Evolutionary conservation across 2,888 invertebrate genomes (phyloP), one percentile per base, ranked within the genome.

Genomic region (Dryomyza anilis): DNA sequence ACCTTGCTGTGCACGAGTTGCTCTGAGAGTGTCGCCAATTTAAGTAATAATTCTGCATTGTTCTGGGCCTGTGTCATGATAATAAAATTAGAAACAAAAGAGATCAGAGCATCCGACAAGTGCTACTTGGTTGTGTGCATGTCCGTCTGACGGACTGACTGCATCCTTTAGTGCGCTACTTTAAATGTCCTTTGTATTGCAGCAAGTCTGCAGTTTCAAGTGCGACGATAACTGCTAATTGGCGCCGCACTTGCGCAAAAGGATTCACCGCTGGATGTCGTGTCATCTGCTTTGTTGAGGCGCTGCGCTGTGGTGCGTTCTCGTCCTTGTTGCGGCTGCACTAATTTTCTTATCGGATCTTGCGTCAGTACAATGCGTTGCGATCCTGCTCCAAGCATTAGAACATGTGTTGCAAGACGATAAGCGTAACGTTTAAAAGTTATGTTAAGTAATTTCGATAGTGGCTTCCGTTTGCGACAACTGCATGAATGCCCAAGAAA

Each of bases 21-120:
- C n/a, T n/a, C n/a, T n/a, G n/a, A n/a, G n/a, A 71, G 68, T 69
- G 67, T 64, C 67, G 68, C 69, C 72, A 72, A 73, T 73, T 74
- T 58, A 64, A 36, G 68, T 68, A 63, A 67, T 72, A 70, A 73
- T 71, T 72, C 72, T 45, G 52, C 52, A 55, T 50, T 50, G 50
- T 50, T 25, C 50, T 50, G 14, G 50, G 25, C 50, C 25, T 50
- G 50, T 27, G 50, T 50, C 61, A 62, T 66, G 64, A 64, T 46
- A 66, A 68, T 68, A 66, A 68, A 68, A 66, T 25, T 43, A 43
- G 19, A n/a, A n/a, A 39, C 23, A 7, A 25, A 50, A 50, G 25
- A 50, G 50, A 25, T 50, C 50, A 8, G 27, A 2, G 3, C 39
- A 39, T 3, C 7, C 4, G 14, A 2, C 39, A 2, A 39, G 7